Evolutionary conservation across 2,113 vertebrate genomes (phyloP).

Genomic region (Podarcis cretensis): DNA sequence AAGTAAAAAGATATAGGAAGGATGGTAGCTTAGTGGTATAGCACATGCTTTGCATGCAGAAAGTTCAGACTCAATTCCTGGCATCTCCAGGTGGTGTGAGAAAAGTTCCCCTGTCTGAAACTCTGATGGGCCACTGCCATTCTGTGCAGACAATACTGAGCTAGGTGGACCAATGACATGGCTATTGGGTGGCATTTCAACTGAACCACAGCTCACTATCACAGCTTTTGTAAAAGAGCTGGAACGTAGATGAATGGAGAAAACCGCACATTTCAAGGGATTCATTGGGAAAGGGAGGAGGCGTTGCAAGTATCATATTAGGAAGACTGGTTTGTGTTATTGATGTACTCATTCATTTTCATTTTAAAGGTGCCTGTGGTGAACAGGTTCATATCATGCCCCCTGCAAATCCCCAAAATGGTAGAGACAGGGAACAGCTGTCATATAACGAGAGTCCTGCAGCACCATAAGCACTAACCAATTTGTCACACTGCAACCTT

Average conservation of each 20-base stretch:
- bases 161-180: too few relatives aligned
- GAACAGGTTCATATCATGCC: neutral
- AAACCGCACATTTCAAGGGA: neutral
- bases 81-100: neutral
- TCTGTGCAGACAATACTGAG: too few relatives aligned
- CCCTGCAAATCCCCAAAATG: neutral
- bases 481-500: neutral
- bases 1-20: neutral
- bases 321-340: neutral
- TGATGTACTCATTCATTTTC: neutral
- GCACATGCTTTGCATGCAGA: neutral
- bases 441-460: neutral
- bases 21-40: neutral
- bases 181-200: neutral
- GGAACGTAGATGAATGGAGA: neutral
- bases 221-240: neutral
- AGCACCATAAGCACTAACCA: neutral
- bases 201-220: neutral
- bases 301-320: neutral
- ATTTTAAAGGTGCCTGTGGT: neutral
- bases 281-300: neutral
- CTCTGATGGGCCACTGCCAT: too few relatives aligned
- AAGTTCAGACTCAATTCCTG: neutral
- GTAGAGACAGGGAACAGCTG: neutral
- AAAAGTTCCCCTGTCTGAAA: too few relatives aligned